Percentiles rank a stretch among this genome's conserved stretches.
Conservation (phyloP, 2,888 invertebrate genomes). For the Xestia ashworthii region DNA sequence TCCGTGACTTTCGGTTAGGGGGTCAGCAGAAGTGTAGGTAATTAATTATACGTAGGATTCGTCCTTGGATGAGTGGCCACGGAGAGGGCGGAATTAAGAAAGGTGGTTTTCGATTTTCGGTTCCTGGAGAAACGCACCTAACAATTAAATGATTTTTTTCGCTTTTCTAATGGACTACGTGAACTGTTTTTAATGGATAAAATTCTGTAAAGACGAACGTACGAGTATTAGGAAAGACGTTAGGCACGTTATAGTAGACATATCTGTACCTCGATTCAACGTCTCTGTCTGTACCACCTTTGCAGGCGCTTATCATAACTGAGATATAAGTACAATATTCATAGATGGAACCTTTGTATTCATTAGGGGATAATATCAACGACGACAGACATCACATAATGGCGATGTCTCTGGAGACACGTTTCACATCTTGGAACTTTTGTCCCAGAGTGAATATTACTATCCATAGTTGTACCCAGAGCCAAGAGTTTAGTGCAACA, state of each 20-base stretch:
- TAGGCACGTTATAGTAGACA: background rate
- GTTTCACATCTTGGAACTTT: background rate
- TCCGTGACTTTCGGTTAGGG: constrained; percentile 49
- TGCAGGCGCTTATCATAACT: background rate
- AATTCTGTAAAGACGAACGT: background rate
- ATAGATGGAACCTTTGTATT: background rate
- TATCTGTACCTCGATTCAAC: background rate
- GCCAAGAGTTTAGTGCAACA: background rate
- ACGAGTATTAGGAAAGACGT: background rate
- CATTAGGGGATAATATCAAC: background rate
- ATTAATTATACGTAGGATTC: constrained; percentile 69
- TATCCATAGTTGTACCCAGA: background rate
- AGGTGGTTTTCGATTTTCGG: background rate
- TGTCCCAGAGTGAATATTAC: background rate
- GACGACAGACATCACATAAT: background rate
- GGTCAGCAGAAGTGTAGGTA: constrained; percentile 61
- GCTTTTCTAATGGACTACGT: background rate
- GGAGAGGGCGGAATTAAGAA: constrained; percentile 9
- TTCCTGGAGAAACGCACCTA: background rate
- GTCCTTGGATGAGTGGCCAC: constrained; percentile 35
- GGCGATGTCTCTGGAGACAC: background rate
- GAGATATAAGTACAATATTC: background rate
- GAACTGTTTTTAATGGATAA: background rate
- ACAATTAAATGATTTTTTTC: background rate
- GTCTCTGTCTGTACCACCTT: background rate